Evolutionary conservation across 2,113 vertebrate species (phyloP), one percentile per base, ranked within the genome.

Genomic region (Daphoenositta chrysoptera): DNA sequence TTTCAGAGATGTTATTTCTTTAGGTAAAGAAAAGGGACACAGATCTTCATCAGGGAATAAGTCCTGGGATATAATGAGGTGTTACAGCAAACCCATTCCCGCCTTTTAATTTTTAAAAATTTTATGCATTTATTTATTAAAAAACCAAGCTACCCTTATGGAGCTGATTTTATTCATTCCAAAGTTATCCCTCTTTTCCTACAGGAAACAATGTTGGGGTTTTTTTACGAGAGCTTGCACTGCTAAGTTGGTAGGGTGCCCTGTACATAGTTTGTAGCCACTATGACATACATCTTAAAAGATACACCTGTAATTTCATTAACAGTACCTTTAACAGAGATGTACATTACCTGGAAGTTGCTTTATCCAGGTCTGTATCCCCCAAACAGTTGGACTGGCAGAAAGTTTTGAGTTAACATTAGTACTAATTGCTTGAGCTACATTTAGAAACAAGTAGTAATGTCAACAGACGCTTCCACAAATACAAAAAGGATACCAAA

Each of bases 141-240:
- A 54, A 56, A 31, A 15, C 1, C 0, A 11, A 76, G 31, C 14
- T 35, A 31, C 19, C 7, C 20, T 66, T 53, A 37, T 0, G 0
- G 31, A 60, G 10, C 33, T 64, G 10, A 47, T 51, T 68, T 65
- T 58, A 51, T 42, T 83, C 4, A 50, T 71, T 60, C 10, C 33
- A 75, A 33, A 68, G 39, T 5, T 33, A 53, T 22, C 9, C 11
- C 12, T 76, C 10, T 45, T 50, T 33, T 89, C 26, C 44, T 35
- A 27, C 1, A 5, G 20, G 33, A 79, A 79, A 54, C 5, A 15
- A 15, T 15, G 4, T 9, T 64, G 33, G 28, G 31, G 0, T 5
- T 48, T 78, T 85, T 35, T 31, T 63, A 40, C 22, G 28, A 22
- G 6, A 70, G n/a, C 26, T 75, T 23, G 14, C 33, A 26, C 26